Conservation (phyloP, 2,113 vertebrate species). For the Litocranius walleri region DNA sequence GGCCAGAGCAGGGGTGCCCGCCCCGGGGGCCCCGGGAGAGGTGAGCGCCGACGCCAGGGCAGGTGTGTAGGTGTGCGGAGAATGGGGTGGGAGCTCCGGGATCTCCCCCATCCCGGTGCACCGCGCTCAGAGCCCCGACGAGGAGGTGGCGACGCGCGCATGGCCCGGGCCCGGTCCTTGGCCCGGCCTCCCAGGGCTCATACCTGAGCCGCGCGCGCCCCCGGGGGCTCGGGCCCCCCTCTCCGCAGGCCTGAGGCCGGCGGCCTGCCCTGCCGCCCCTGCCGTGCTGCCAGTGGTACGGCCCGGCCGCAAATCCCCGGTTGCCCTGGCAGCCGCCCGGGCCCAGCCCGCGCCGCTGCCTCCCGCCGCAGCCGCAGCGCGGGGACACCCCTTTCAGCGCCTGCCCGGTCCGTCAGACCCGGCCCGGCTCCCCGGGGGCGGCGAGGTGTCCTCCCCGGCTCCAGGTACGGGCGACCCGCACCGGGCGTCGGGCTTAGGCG, state of each 20-base stretch:
- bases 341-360: slow-evolving; percentile 73
- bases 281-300: slow-evolving; percentile 81
- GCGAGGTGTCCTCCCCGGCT: slow-evolving; percentile 28
- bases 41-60: slow-evolving; percentile 52
- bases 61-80: not conserved
- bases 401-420: slow-evolving; percentile 17
- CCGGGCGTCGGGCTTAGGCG: not conserved
- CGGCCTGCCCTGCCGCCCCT: slow-evolving; percentile 51
- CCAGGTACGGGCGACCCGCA: slow-evolving; percentile 64
- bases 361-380: not conserved
- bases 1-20: slow-evolving; percentile 11
- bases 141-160: not conserved
- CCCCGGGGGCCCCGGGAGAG: slow-evolving; percentile 64
- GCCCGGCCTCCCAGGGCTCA: not conserved
- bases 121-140: not conserved
- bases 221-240: not conserved
- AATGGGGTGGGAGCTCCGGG: not conserved
- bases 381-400: slow-evolving; percentile 62
- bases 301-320: slow-evolving; percentile 89
- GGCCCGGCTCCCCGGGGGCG: not conserved
- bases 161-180: not conserved
- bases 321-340: slow-evolving; percentile 89
- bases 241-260: not conserved
- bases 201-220: not conserved
- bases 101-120: not conserved